Evolutionary conservation across 2,797 vertebrate species (phyloP).

Genomic region (Onychomys arenicola): DNA sequence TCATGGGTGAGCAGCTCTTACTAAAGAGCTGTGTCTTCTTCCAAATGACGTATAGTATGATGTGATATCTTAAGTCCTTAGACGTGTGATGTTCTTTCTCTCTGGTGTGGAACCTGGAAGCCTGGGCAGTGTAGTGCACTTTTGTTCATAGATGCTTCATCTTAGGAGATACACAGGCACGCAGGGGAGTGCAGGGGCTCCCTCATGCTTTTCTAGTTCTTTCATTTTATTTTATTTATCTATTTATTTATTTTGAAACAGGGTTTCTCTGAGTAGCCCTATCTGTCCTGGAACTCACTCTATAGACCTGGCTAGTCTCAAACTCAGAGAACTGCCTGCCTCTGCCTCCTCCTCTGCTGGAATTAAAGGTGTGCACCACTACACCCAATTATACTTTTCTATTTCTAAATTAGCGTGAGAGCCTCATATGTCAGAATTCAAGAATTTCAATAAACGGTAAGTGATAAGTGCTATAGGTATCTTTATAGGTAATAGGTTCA

Average conservation of each 20-base stretch:
- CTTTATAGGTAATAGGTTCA: neutral
- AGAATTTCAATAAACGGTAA: neutral
- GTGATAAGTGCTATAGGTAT: neutral
- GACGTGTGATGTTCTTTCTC: conserved; percentile 22
- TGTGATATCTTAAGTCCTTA: conserved; percentile 1
- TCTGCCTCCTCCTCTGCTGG: neutral
- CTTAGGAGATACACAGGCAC: neutral
- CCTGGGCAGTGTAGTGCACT: accelerated
- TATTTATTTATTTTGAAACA: neutral
- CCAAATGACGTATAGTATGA: conserved; percentile 53
- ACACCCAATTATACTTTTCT: neutral
- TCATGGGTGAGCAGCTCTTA: conserved; percentile 70
- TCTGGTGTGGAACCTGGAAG: conserved; percentile 3
- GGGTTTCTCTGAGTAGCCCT: neutral
- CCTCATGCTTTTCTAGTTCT: neutral
- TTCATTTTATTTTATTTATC: neutral
- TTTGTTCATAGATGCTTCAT: neutral
- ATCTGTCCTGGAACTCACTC: neutral
- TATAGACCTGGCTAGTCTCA: neutral
- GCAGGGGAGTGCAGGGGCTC: accelerated
- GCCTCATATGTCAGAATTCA: neutral
- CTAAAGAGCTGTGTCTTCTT: conserved; percentile 62
- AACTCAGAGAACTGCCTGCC: neutral
- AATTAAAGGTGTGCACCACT: neutral
- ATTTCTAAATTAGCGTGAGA: neutral